Conservation (phyloP, 2,888 invertebrate genomes). For the Nomada hirtipes region DNA sequence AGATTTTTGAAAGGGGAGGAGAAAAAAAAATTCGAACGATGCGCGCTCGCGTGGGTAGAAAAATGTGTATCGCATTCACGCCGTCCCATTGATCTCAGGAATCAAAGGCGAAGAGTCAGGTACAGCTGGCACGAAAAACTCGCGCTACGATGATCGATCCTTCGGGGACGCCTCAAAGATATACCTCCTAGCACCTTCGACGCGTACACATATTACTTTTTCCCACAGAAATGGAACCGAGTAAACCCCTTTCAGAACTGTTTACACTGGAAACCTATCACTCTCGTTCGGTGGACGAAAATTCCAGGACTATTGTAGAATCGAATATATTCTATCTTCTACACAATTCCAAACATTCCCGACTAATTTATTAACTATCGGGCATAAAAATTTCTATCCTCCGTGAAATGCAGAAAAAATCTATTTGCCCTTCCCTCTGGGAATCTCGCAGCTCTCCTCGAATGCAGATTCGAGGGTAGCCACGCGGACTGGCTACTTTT, state of each 20-base stretch:
- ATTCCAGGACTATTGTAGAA: neutral
- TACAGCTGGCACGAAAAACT: conserved; percentile 72
- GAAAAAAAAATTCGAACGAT: conserved; percentile 58
- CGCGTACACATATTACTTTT: neutral
- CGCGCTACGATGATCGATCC: conserved; percentile 63
- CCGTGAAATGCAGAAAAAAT: neutral
- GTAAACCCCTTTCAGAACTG: neutral
- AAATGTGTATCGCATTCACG: conserved; percentile 68
- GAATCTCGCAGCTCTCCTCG: neutral
- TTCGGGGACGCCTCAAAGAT: conserved; percentile 5
- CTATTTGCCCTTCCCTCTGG: too few relatives aligned
- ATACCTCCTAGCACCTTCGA: neutral
- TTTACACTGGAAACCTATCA: neutral
- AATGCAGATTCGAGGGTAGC: conserved; percentile 28
- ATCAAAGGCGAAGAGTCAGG: conserved; percentile 63
- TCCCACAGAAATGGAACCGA: neutral
- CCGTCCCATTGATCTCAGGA: conserved; percentile 64
- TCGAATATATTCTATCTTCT: neutral
- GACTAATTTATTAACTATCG: too few relatives aligned
- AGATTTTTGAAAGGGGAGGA: conserved; percentile 30
- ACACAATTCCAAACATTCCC: too few relatives aligned
- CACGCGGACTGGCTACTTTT: conserved; percentile 58
- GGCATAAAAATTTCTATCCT: too few relatives aligned
- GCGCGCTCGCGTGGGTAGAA: conserved; percentile 67
- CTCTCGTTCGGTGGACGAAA: neutral